A percentile compares a stretch with the other conserved stretches of the same genome.
Evolutionary conservation across 2,888 invertebrate species (phyloP).

Genomic region (Ferdinandea cuprea): DNA sequence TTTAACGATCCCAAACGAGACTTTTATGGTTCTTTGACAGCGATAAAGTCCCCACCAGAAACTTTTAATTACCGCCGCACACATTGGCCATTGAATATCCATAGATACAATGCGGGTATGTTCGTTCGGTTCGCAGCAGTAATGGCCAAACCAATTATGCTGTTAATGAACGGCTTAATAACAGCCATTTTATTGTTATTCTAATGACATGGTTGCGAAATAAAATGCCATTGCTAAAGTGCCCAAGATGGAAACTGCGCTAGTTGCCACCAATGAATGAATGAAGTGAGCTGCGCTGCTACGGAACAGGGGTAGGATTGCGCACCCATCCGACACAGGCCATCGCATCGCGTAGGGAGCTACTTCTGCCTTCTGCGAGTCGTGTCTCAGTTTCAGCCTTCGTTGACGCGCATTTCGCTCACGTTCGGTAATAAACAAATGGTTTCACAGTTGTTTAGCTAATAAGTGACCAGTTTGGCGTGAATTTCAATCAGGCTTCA

Average conservation of each 20-base stretch:
- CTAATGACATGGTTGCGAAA: slow-evolving; percentile 42
- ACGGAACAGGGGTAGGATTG: background rate
- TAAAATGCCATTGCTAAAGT: slow-evolving; percentile 37
- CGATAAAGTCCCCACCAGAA: slow-evolving; percentile 68
- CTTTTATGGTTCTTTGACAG: slow-evolving; percentile 49
- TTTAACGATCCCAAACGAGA: slow-evolving; percentile 58
- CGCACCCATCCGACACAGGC: slow-evolving; percentile 10
- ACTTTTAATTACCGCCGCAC: slow-evolving; percentile 74
- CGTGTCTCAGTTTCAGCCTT: slow-evolving; percentile 22
- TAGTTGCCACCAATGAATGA: slow-evolving; percentile 40
- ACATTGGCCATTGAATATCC: slow-evolving; percentile 31
- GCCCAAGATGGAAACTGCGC: slow-evolving; percentile 50
- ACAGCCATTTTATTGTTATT: slow-evolving; percentile 64
- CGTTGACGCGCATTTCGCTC: slow-evolving; percentile 71
- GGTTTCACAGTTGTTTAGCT: slow-evolving; percentile 76
- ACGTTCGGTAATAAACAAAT: slow-evolving; percentile 76
- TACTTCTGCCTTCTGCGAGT: slow-evolving; percentile 27
- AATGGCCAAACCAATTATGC: slow-evolving; percentile 57
- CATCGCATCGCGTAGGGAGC: slow-evolving; percentile 37
- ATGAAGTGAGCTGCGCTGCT: background rate
- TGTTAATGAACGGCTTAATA: slow-evolving; percentile 66
- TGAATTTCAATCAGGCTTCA: slow-evolving; percentile 76
- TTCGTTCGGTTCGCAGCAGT: slow-evolving; percentile 5
- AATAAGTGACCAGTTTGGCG: slow-evolving; percentile 75
- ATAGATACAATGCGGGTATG: slow-evolving; percentile 10